Evolutionary conservation across 2,797 vertebrate species (phyloP), one percentile per base, ranked within the genome.

Genomic region (Mus minutoides): DNA sequence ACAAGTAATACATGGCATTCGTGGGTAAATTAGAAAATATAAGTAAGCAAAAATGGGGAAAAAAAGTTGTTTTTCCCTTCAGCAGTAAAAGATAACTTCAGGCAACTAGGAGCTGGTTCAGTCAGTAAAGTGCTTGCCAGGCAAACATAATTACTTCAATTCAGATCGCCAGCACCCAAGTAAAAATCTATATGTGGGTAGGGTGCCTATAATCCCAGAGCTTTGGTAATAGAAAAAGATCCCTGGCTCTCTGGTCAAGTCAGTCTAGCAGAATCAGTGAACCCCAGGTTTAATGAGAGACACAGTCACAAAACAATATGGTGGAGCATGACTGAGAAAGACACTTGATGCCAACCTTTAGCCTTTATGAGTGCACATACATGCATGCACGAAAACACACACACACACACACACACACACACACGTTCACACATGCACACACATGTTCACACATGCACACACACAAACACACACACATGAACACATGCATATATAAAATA

Each of bases 1-100:
- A 75, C 29, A 95, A 76, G 24, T 83, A 77, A 91, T 73, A 49
- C 0, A 54, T 90, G 17, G 84, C 87, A 8, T 34, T 87, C 89
- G 14, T 78, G 92, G 17, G 40, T 12, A 84, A 37, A 82, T 82
- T 96, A 92, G 86, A 85, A 92, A 67, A 86, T 76, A 69, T 64
- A 92, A 90, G 89, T 64, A 93, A 88, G 26, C 26, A 78, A 62
- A 90, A 92, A 62, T 22, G 6, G 21, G 16, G 13, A 14, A 6
- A 83, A 92, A 89, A 87, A 80, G 24, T 43, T 83, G 62, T 62
- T 58, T 58, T 92, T 88, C n/a, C 92, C 86, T 54, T 13, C 52
- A 76, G 31, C 40, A 82, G 31, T 75, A 49, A 87, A 71, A 88
- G n/a, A 6, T 80, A 90, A 83, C 52, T 60, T 29, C 1, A 71